Conservation (phyloP, 2,888 invertebrate species). For the Halictus ligatus region DNA sequence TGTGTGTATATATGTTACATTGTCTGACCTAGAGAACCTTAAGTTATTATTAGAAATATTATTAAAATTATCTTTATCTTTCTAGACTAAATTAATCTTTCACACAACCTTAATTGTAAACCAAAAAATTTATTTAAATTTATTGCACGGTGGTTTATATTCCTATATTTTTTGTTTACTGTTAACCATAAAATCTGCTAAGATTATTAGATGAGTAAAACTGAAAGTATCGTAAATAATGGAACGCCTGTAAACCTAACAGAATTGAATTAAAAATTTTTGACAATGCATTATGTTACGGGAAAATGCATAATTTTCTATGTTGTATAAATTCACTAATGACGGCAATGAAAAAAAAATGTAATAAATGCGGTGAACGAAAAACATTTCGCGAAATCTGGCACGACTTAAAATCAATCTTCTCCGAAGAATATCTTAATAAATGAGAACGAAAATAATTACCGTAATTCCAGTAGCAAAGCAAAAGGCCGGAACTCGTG, state of each 20-base stretch:
- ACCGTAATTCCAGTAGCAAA: slow-evolving; percentile 96
- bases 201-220: too few species aligned
- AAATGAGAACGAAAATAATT: slow-evolving; percentile 67
- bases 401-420: not conserved
- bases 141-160: too few species aligned
- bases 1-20: too few species aligned
- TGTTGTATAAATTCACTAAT: not conserved
- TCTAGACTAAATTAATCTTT: too few species aligned
- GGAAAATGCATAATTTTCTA: not conserved
- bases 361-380: not conserved
- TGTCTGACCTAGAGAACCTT: not conserved
- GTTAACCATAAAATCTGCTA: not conserved
- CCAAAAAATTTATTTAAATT: too few species aligned
- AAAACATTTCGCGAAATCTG: not conserved
- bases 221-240: not conserved
- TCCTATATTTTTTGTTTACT: not conserved
- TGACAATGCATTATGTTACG: too few species aligned
- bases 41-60: not conserved
- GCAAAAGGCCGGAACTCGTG: slow-evolving; percentile 88
- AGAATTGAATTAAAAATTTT: not conserved
- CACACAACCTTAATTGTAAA: too few species aligned
- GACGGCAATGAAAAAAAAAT: not conserved
- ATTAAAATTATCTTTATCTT: too few species aligned
- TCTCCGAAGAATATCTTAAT: not conserved
- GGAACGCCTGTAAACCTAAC: too few species aligned